Evolutionary conservation across 2,797 vertebrate species (phyloP).

Genomic region (Amblyraja radiata): DNA sequence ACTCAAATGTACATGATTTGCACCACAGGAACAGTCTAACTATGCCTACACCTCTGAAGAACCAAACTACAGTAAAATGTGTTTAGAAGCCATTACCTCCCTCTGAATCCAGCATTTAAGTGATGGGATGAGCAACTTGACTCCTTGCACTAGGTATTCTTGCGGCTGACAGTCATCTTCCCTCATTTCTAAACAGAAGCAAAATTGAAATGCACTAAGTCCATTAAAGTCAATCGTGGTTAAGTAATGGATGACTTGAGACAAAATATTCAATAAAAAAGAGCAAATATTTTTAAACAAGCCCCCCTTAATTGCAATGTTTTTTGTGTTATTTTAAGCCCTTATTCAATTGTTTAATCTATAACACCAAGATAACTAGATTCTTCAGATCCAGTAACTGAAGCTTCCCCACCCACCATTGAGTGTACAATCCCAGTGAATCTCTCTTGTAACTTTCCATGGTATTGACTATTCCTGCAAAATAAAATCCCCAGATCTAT

Average conservation of each 20-base stretch:
- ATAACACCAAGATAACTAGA: background rate
- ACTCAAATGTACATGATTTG: background rate
- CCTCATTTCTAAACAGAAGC: constrained; percentile 67
- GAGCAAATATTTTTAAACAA: background rate
- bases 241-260: background rate
- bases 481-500: background rate
- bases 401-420: background rate
- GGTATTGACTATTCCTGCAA: background rate
- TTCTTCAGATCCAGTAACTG: background rate
- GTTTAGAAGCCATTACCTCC: constrained; percentile 69
- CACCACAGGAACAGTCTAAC: no score
- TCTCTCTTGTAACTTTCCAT: background rate
- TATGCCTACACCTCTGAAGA: background rate
- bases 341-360: background rate
- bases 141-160: constrained; percentile 82
- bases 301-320: background rate
- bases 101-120: constrained; percentile 93
- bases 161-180: constrained; percentile 87
- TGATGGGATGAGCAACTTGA: constrained; percentile 88
- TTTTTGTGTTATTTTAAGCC: background rate
- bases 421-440: background rate
- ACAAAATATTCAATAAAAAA: background rate
- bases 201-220: background rate
- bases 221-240: background rate
- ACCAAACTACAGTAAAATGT: background rate